Conservation (phyloP, 1,140 invertebrate genomes). For the Agrypnia vestita region DNA sequence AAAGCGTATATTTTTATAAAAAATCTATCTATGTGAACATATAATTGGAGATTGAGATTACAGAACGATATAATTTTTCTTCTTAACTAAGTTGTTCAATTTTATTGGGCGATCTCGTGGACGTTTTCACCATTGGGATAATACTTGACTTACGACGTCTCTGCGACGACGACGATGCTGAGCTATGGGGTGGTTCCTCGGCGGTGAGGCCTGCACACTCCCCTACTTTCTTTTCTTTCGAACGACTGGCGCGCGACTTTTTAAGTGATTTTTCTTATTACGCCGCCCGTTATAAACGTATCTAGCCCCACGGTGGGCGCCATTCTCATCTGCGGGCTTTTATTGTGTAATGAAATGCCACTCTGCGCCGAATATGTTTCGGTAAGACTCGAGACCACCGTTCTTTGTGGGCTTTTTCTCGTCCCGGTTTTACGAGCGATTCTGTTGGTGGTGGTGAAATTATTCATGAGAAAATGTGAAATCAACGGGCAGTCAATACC, state of each 20-base stretch:
- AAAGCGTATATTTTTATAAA: too few relatives aligned
- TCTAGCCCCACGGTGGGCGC: conserved; percentile 52
- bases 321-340: conserved; percentile 58
- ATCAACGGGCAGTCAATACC: conserved; percentile 51
- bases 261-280: conserved; percentile 63
- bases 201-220: background rate
- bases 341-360: conserved; percentile 61
- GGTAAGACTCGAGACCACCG: conserved; percentile 54
- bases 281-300: conserved; percentile 58
- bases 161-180: too few relatives aligned
- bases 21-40: too few relatives aligned
- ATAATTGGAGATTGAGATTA: too few relatives aligned
- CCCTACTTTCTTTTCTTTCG: conserved; percentile 47
- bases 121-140: conserved; percentile 26
- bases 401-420: conserved; percentile 54
- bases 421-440: conserved; percentile 56
- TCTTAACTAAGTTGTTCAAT: conserved; percentile 12
- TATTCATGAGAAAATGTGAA: conserved; percentile 60
- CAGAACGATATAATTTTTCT: background rate
- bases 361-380: conserved; percentile 60
- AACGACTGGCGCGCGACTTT: conserved; percentile 58
- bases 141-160: conserved; percentile 25
- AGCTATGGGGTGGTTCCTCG: conserved; percentile 43
- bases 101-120: conserved; percentile 18
- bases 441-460: conserved; percentile 54